Evolutionary conservation across 2,888 invertebrate genomes (phyloP).

Genomic region (Apodemia duryi): DNA sequence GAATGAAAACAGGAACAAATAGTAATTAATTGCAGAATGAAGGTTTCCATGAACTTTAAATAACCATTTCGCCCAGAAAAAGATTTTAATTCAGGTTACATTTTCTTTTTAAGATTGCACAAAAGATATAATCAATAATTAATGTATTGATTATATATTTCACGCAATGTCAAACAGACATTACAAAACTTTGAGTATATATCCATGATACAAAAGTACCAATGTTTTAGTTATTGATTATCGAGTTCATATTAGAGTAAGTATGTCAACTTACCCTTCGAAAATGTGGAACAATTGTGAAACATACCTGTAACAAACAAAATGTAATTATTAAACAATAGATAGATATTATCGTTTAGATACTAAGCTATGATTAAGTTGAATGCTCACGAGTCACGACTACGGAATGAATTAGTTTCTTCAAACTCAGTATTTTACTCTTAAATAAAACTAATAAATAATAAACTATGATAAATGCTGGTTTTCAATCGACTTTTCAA

Average conservation of each 20-base stretch:
- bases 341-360: constrained; percentile 39
- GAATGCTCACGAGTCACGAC: constrained; percentile 16
- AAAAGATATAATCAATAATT: not conserved
- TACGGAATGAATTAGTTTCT: constrained; percentile 13
- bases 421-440: not conserved
- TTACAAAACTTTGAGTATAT: too few relatives aligned
- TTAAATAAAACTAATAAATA: not conserved
- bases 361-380: constrained; percentile 18
- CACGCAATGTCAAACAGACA: not conserved
- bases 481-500: too few relatives aligned
- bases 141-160: not conserved
- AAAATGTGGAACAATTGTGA: constrained; percentile 40
- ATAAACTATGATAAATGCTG: not conserved
- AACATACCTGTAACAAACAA: constrained; percentile 72
- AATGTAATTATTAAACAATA: constrained; percentile 49
- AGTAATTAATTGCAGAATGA: too few relatives aligned
- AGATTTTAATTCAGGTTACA: too few relatives aligned
- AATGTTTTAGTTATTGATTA: constrained; percentile 5
- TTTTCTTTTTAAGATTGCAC: too few relatives aligned
- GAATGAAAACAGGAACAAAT: too few relatives aligned
- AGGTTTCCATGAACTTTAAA: too few relatives aligned
- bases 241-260: not conserved
- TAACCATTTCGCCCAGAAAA: too few relatives aligned
- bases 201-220: not conserved
- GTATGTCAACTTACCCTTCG: constrained; percentile 24